Evolutionary conservation across 2,888 invertebrate genomes (phyloP), one percentile per base, ranked within the genome.

Genomic region (Andrena dorsata): DNA sequence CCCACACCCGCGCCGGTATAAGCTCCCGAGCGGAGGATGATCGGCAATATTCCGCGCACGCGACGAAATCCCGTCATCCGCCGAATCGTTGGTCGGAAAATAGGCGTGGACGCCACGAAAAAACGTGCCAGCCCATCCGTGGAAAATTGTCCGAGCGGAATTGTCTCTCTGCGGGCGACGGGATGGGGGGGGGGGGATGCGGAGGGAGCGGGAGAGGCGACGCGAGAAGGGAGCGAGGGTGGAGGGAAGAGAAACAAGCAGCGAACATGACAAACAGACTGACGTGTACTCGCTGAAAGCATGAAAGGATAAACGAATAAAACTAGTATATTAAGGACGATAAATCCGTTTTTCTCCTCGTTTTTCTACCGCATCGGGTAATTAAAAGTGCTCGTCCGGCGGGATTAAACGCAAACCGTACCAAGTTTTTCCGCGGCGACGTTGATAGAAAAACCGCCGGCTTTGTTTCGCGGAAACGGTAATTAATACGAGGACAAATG

Each of bases 81-180:
- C 81, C 86, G 89, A 85, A 87, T 82, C 85, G 87, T 56, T 77
- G 72, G 83, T 78, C 87, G 87, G 88, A 88, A 88, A 85, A 87
- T 85, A 85, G 87, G 87, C 85, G 89, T 87, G 89, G 82, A 85
- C 85, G 77, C 78, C 56, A 76, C 79, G 85, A 87, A 89, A 86
- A 86, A 85, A 82, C 86, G 80, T 83, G 88, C 68, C 83, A 85
- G 78, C 58, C 88, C 88, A 83, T 87, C 88, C 88, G 88, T 87
- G 83, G 86, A 88, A 86, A 87, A 85, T 90, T 89, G 87, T 85
- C 77, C 75, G 85, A 77, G 78, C 75, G 78, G 76, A 74, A 82
- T 82, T 77, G 82, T 77, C 61, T 83, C 69, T 61, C 64, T 74
- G 70, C 58, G 75, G 73, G 73, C 69, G 69, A 20, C 41, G 58